phyloP scores from a whole-genome alignment of 2,113 vertebrate genomes.

The Aix galericulata region DNA sequence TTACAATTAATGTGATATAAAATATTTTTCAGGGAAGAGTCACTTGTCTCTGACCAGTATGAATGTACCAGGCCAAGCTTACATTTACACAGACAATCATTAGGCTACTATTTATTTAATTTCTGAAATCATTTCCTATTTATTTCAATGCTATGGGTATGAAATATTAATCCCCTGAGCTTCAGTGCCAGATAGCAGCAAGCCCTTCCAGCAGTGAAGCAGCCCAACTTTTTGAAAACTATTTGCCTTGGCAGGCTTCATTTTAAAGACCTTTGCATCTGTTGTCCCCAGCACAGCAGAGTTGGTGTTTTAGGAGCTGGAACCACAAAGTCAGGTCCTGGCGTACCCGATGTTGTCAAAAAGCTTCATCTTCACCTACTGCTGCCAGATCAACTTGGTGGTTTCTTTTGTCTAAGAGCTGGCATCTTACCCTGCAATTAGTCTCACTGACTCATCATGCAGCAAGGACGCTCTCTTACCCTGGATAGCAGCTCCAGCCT shows the following conservation, averaged over 20 bases:
- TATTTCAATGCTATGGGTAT: not conserved
- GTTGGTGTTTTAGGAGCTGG: not conserved
- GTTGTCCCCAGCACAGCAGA: not conserved
- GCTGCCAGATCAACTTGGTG: not conserved
- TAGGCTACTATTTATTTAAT: not conserved
- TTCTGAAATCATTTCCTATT: not conserved
- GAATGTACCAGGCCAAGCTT: not conserved
- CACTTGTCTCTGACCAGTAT: not conserved
- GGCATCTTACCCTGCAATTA: not conserved
- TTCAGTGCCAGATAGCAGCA: not conserved
- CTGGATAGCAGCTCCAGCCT: not conserved
- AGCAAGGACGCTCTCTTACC: not conserved
- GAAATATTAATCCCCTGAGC: not conserved
- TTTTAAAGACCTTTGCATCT: not conserved
- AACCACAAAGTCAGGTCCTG: no score
- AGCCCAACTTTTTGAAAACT: not conserved
- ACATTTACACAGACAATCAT: not conserved
- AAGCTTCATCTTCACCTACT: not conserved
- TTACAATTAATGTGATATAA: slow-evolving; percentile 6
- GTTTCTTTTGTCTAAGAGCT: not conserved
- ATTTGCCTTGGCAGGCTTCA: not conserved
- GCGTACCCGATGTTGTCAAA: not conserved
- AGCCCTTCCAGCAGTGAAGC: not conserved
- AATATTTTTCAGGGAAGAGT: not conserved
- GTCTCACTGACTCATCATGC: not conserved